Evolutionary conservation across 1,140 invertebrate species (phyloP), one percentile per base, ranked within the genome.

Genomic region (Musca vetustissima): DNA sequence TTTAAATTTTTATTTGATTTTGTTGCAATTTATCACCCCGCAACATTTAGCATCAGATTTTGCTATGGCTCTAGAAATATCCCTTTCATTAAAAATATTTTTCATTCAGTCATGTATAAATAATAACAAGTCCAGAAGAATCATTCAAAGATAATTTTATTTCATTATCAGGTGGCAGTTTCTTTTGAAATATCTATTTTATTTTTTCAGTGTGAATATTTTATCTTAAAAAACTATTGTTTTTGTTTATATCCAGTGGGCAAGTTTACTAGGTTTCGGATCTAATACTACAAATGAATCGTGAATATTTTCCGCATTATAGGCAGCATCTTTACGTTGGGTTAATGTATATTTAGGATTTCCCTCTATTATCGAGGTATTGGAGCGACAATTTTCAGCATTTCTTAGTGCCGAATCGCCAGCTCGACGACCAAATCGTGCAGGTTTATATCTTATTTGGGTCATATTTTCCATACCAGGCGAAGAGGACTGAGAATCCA

Each of bases 211-310:
- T 13, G 13, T 43, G 36, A 9, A 43, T 28, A 8, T 8, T 15
- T 17, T 8, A 48, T 21, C 50, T 78, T 77, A 57, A 77, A 79
- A 64, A 81, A 77, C 61, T 81, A 81, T 78, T 80, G 81, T 48
- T 76, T 78, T 65, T 78, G 76, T 52, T 28, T 82, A 79, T 78
- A 81, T 82, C 79, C 80, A 82, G 59, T 78, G 75, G 72, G 73
- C 76, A 70, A 73, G 73, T 69, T 80, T 80, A 66, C 76, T 76
- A 0, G 78, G 76, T 50, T 80, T 78, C 14, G 70, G 66, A 17
- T 81, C 74, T 3, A 82, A 74, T 9, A 82, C 78, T 65, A 82
- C 75, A 69, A 81, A 81, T 6, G 79, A 69, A 19, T 69, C 73
- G 14, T 73, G 71, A 25, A 64, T 61, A 19, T 69, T 74, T 28